These are phyloP conservation scores for Cecropterus lyciades DNA, from an alignment of 1,140 invertebrate genomes.

Conservation along the genomic window DNA sequence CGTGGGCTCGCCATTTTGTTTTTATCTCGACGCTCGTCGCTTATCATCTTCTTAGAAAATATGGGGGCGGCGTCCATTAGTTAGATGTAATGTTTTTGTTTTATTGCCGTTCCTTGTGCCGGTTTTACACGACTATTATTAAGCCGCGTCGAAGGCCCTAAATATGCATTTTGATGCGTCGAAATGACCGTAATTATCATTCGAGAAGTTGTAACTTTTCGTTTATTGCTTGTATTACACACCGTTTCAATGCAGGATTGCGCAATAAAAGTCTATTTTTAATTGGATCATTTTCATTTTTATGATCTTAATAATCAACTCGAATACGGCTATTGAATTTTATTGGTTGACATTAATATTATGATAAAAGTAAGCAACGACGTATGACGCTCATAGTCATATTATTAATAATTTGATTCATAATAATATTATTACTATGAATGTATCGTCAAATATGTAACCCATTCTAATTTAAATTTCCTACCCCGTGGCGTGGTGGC, in stretches of 20 bases:
- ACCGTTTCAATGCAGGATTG: constrained; percentile 48
- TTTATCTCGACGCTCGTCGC: constrained; percentile 53
- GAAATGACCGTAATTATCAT: constrained; percentile 64
- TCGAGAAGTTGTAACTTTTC: constrained; percentile 62
- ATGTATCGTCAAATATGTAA: no score
- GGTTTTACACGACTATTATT: constrained; percentile 49
- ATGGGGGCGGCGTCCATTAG: constrained; percentile 56
- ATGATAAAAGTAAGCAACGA: constrained; percentile 38
- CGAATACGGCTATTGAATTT: constrained; percentile 58
- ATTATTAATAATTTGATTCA: no score
- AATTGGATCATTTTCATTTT: constrained; percentile 67
- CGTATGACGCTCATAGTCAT: constrained; percentile 25
- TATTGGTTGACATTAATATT: constrained; percentile 40
- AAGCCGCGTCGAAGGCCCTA: constrained; percentile 47
- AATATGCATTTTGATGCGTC: constrained; percentile 56
- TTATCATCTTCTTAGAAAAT: constrained; percentile 73
- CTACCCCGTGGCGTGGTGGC: constrained; percentile 37
- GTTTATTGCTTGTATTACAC: constrained; percentile 68
- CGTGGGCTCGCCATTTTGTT: constrained; percentile 61
- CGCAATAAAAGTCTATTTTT: constrained; percentile 70
- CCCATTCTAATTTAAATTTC: constrained; percentile 23
- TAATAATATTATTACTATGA: constrained; percentile 14
- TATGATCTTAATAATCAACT: constrained; percentile 62
- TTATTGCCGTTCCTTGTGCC: constrained; percentile 56
- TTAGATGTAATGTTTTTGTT: constrained; percentile 58